Evolutionary conservation across 2,797 vertebrate species (phyloP).

Genomic region (Rhinophrynus dorsalis): DNA sequence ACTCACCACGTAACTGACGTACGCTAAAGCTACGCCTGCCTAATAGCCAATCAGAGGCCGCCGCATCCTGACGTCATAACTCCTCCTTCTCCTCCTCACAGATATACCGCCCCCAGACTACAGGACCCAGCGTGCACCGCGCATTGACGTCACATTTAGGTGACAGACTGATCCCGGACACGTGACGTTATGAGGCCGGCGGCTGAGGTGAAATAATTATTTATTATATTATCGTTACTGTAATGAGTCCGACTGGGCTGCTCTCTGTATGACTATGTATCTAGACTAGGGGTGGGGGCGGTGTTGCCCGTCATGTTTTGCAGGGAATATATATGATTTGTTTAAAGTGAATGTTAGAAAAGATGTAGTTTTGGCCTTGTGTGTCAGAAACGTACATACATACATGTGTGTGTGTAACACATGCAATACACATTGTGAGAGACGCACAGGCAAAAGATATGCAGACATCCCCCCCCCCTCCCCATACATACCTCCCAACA

Average conservation of each 20-base stretch:
- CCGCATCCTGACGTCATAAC: not conserved
- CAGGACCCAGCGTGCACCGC: not conserved
- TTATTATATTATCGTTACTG: too few species aligned
- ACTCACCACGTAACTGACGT: not conserved
- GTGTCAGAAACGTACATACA: too few species aligned
- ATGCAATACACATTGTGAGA: too few species aligned
- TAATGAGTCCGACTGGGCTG: not conserved
- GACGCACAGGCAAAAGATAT: too few species aligned
- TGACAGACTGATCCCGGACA: not conserved
- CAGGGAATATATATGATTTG: too few species aligned
- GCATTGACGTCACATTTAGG: not conserved
- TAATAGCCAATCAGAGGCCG: not conserved
- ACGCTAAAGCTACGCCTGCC: not conserved
- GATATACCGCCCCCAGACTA: not conserved
- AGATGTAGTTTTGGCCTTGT: too few species aligned
- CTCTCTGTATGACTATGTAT: not conserved
- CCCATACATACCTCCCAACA: too few species aligned
- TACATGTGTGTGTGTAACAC: too few species aligned
- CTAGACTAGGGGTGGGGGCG: not conserved
- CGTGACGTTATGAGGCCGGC: slow-evolving; percentile 8
- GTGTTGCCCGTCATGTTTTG: too few species aligned
- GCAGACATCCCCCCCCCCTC: too few species aligned
- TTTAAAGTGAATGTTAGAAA: too few species aligned
- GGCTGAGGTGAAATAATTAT: not conserved
- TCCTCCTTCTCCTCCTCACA: not conserved